These are phyloP conservation scores for Mastomys coucha DNA, from an alignment of 2,113 vertebrate genomes.

Conservation along the genomic window DNA sequence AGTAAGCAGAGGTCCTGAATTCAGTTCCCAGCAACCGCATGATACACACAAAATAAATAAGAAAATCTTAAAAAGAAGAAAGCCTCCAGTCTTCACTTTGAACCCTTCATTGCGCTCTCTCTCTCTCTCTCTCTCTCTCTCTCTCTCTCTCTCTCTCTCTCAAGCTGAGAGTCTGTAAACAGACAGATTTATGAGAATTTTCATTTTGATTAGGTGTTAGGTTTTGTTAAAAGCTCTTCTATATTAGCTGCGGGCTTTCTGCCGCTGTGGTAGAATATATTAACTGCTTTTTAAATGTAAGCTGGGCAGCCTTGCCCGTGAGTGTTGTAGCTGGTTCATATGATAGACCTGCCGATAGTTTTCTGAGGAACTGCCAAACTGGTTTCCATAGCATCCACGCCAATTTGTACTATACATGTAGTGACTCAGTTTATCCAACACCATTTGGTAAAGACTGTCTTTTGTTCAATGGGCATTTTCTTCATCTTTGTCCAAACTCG, in stretches of 20 bases:
- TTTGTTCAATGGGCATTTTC: not conserved
- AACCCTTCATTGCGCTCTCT: not conserved
- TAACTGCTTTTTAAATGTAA: not conserved
- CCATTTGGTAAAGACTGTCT: not conserved
- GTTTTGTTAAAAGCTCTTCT: not conserved
- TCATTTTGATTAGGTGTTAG: not conserved
- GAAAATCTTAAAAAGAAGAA: too few relatives aligned
- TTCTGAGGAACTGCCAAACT: not conserved
- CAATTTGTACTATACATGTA: not conserved
- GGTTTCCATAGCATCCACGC: not conserved
- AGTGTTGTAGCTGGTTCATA: not conserved
- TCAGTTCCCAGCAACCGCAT: too few relatives aligned
- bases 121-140: too few relatives aligned
- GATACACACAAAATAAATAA: too few relatives aligned
- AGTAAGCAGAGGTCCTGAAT: too few relatives aligned
- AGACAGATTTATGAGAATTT: not conserved
- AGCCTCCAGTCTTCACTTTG: not conserved
- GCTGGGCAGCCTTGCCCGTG: not conserved
- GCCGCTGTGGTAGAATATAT: not conserved
- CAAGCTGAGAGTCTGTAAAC: not conserved
- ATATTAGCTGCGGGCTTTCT: not conserved
- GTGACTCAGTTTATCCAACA: not conserved
- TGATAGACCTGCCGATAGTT: not conserved
- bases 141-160: too few relatives aligned
- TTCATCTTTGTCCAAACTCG: not conserved